Evolutionary conservation across 2,113 vertebrate species (phyloP).

Genomic region (Pycnonotus jocosus): DNA sequence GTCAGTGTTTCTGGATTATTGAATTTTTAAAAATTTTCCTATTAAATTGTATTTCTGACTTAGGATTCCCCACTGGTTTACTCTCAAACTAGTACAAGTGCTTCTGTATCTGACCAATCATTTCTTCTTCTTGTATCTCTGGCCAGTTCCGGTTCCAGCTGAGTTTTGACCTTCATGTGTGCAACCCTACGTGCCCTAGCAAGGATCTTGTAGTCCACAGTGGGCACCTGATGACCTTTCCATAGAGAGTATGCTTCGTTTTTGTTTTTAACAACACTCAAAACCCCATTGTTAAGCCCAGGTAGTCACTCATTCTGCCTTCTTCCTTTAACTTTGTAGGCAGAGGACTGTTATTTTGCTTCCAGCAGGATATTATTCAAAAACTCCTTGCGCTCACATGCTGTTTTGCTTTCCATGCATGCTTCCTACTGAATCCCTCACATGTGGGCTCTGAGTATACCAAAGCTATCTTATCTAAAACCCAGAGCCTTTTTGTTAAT

Average conservation of each 20-base stretch:
- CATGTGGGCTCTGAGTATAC: neutral
- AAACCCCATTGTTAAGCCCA: neutral
- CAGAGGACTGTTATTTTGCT: neutral
- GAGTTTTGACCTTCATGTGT: neutral
- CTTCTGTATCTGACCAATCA: neutral
- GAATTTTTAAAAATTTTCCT: neutral
- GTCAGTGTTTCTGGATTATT: neutral
- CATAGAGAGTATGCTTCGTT: accelerated
- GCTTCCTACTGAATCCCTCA: neutral
- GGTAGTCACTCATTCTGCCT: neutral
- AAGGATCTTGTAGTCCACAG: neutral
- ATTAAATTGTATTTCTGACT: neutral
- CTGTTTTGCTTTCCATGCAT: neutral
- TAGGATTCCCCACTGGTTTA: neutral
- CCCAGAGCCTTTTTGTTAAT: neutral
- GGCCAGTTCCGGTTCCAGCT: neutral
- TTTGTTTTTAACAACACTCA: neutral
- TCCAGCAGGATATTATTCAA: neutral
- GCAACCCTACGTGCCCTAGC: neutral
- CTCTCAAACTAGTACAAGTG: neutral
- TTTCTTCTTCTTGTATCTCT: neutral
- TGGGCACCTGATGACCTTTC: neutral
- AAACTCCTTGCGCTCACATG: neutral
- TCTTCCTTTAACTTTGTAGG: neutral
- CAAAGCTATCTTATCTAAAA: neutral